Percentiles rank a stretch among this genome's conserved stretches.
Evolutionary conservation across 2,113 vertebrate species (phyloP).

Genomic region (Myotis lucifugus): DNA sequence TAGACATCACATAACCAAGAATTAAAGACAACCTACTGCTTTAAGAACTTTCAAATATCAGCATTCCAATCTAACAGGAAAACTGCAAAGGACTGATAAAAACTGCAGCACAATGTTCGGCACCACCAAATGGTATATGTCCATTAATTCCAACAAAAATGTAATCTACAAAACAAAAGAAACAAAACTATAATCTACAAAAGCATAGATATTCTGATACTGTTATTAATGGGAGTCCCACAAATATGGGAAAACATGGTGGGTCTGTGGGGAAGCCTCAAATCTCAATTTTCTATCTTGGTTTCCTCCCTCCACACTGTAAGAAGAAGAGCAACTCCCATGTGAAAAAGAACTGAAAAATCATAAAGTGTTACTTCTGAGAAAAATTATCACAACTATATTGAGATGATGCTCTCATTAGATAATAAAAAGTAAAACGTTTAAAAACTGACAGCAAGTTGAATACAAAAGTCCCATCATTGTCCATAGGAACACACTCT

Average conservation of each 20-base stretch:
- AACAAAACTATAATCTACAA: neutral
- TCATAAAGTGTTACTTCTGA: neutral
- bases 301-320: neutral
- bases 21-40: neutral
- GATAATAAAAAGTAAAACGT: constrained; percentile 2
- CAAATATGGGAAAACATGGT: neutral
- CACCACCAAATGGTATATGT: neutral
- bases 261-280: neutral
- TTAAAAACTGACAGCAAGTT: constrained; percentile 2
- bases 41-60: constrained; percentile 13
- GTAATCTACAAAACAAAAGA: constrained; percentile 14
- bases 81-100: neutral
- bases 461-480: neutral
- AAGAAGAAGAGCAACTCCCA: neutral
- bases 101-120: neutral
- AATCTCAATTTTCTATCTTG: constrained; percentile 12
- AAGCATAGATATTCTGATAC: neutral
- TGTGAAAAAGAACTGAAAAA: constrained; percentile 27
- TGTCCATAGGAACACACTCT: neutral
- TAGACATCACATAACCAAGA: neutral
- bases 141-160: neutral
- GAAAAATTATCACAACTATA: constrained; percentile 26
- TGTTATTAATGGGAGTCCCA: constrained; percentile 9
- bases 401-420: neutral
- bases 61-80: constrained; percentile 38